A percentile compares a stretch with the other conserved stretches of the same genome.
phyloP scores from a whole-genome alignment of 2,113 vertebrate species.

The Mustela lutreola region DNA sequence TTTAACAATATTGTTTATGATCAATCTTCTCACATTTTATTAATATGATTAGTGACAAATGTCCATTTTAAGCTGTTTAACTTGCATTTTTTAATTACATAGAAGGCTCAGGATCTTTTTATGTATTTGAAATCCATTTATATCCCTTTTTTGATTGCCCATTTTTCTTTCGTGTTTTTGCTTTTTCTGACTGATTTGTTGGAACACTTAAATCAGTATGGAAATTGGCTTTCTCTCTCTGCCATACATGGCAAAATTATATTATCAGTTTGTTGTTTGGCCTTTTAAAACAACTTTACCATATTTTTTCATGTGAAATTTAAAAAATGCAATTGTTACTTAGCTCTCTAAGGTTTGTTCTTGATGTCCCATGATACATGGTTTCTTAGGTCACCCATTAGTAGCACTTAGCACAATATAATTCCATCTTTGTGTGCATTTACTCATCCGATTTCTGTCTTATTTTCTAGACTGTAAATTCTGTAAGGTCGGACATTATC shows the following conservation, averaged over 20 bases:
- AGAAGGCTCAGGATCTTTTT: background rate
- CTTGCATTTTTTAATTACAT: background rate
- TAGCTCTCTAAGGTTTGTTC: background rate
- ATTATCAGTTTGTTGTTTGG: background rate
- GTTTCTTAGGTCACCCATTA: background rate
- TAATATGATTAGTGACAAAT: conserved; percentile 32
- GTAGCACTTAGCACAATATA: background rate
- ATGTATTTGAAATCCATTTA: conserved; percentile 12
- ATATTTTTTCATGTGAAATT: background rate
- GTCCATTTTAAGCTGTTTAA: background rate
- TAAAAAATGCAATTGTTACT: background rate
- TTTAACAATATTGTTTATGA: background rate
- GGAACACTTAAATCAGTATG: background rate
- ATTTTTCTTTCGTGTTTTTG: conserved; percentile 21
- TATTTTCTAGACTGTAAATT: background rate
- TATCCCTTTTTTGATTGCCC: background rate
- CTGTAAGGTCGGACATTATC: background rate
- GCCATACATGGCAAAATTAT: background rate
- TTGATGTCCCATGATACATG: background rate
- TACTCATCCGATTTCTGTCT: background rate
- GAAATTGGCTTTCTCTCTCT: background rate
- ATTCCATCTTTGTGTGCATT: background rate
- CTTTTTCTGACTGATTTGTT: background rate
- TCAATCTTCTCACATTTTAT: background rate
- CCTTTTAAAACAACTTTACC: background rate